Evolutionary conservation across 2,113 vertebrate genomes (phyloP), one percentile per base, ranked within the genome.

Genomic region (Chunga burmeisteri): DNA sequence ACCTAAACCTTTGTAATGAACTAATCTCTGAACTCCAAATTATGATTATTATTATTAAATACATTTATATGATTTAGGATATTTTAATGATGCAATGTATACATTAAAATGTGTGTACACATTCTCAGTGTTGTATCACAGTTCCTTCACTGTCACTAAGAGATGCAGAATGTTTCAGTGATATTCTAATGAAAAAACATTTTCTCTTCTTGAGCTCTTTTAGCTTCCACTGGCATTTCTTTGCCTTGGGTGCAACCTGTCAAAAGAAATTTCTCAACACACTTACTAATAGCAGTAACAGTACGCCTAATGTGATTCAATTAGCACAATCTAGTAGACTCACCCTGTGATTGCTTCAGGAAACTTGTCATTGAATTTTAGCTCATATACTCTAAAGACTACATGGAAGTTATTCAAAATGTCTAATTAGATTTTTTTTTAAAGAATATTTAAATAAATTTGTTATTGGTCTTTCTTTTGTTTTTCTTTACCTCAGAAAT

Each of bases 291-390:
- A 93, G n/a, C 29, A 56, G 44, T 71, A 96, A 81, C 55, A 93
- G 72, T 81, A 81, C 86, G 68, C 44, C 47, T 96, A 96, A 96
- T 93, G 52, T 89, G 93, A 81, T 74, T 78, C 55, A 96, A 87
- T 97, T 96, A 96, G 38, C 77, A 78, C 42, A 89, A 74, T 67
- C 68, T 59, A 81, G 50, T 83, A 90, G 82, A 74, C 34, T 93
- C 21, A 87, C 5, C 20, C 89, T 84, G 68, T 67, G 68, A 84
- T 50, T 89, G 26, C 56, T 89, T 87, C 72, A 79, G 81, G 74
- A 96, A 91, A 81, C n/a, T 67, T 94, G 83, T 74, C 46, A 71
- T 7, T 4, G 1, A 81, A 71, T 95, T 93, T 85, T 56, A 87
- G 25, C 14, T 71, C 46, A 42, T 59, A 86, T 38, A 70, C 4